Conservation (phyloP, 1,140 invertebrate species). For the Panagrolaimus sp. region DNA sequence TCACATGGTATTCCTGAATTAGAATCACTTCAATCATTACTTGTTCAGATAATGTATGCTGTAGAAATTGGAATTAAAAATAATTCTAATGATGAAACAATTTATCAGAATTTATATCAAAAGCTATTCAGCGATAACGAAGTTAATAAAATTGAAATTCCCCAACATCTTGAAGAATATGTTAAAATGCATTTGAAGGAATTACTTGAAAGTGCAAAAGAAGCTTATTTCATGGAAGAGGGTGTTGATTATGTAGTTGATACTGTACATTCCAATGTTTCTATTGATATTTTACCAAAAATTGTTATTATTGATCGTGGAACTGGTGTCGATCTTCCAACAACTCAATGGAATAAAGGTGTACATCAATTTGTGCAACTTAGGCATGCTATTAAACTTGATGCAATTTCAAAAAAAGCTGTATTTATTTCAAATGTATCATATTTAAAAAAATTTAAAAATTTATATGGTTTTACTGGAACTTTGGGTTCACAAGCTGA, state of each 20-base stretch:
- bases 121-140: background rate
- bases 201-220: background rate
- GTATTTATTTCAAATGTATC: slow-evolving; percentile 60
- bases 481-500: slow-evolving; percentile 42
- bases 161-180: background rate
- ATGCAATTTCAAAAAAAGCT: slow-evolving; percentile 56
- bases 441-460: slow-evolving; percentile 57
- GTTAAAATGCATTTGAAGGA: background rate
- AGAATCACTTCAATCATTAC: background rate
- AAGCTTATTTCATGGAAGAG: background rate
- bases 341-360: slow-evolving; percentile 59
- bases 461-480: slow-evolving; percentile 58
- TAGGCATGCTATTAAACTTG: slow-evolving; percentile 59
- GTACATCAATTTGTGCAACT: slow-evolving; percentile 61
- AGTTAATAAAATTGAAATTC: background rate
- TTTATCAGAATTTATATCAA: background rate
- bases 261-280: background rate
- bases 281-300: background rate
- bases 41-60: background rate
- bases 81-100: background rate
- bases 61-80: background rate
- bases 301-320: slow-evolving; percentile 29
- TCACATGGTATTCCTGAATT: background rate
- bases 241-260: background rate
- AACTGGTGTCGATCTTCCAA: slow-evolving; percentile 59